Conservation (phyloP, 2,797 vertebrate species). For the Poliocrania exsul region DNA sequence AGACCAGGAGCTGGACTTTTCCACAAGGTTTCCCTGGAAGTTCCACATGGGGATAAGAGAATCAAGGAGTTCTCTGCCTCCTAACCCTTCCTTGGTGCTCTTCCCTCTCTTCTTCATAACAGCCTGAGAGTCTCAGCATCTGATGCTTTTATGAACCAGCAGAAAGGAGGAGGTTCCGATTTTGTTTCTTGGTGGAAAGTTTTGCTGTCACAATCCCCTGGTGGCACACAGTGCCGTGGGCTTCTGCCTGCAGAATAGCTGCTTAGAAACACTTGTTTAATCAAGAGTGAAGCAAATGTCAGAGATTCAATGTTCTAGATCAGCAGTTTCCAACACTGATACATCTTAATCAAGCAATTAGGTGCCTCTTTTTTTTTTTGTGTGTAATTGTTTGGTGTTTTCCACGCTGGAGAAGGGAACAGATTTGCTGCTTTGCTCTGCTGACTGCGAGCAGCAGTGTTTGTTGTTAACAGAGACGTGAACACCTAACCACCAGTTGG, state of each 20-base stretch:
- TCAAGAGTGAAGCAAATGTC: constrained; percentile 76
- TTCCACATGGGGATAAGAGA: not conserved
- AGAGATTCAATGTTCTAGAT: constrained; percentile 79
- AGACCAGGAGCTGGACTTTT: not conserved
- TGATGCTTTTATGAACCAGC: not conserved
- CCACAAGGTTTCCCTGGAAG: not conserved
- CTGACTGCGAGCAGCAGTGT: constrained; percentile 84
- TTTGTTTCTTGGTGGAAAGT: not conserved
- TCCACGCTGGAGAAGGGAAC: constrained; percentile 76
- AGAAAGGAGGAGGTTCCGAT: not conserved
- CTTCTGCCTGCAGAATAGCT: not conserved
- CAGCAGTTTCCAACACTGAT: constrained; percentile 75
- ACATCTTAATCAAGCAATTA: constrained; percentile 83
- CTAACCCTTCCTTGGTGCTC: not conserved
- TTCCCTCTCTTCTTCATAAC: not conserved
- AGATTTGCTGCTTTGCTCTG: constrained; percentile 86
- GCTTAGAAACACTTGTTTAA: constrained; percentile 65
- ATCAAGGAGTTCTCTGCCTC: not conserved
- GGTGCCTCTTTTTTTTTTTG: constrained; percentile 55
- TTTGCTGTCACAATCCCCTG: not conserved
- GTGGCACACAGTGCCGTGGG: not conserved
- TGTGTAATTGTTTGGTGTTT: constrained; percentile 63
- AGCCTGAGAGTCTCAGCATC: not conserved
- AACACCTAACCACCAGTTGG: constrained; percentile 98
- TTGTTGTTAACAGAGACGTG: constrained; percentile 97